Evolutionary conservation across 1,140 invertebrate species (phyloP).

Genomic region (Solenopsis fugax): DNA sequence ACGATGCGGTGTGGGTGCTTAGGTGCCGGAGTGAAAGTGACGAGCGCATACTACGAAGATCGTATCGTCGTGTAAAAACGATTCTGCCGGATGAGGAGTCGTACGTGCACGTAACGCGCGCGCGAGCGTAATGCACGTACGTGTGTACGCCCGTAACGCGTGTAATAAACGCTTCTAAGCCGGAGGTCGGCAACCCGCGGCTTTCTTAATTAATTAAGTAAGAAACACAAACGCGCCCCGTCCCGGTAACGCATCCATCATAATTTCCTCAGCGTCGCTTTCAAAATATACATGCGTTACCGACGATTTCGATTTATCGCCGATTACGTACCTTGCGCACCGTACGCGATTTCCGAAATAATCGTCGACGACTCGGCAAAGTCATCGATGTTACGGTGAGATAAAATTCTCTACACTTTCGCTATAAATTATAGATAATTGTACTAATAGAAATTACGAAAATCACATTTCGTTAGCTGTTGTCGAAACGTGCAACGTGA

Average conservation of each 20-base stretch:
- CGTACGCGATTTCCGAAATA: neutral
- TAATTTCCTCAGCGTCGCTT: slow-evolving; percentile 22
- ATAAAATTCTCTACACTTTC: neutral
- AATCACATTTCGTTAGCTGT: neutral
- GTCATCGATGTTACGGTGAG: neutral
- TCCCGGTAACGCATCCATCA: slow-evolving; percentile 45
- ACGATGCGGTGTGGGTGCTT: slow-evolving; percentile 25
- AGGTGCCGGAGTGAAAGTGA: slow-evolving; percentile 57
- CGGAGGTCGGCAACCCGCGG: slow-evolving; percentile 46
- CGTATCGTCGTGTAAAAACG: slow-evolving; percentile 57
- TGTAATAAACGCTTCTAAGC: slow-evolving; percentile 11
- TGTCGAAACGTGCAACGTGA: neutral
- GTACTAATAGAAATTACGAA: neutral
- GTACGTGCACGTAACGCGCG: slow-evolving; percentile 11
- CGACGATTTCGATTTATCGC: slow-evolving; percentile 10
- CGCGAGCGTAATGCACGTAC: neutral
- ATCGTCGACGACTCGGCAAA: neutral
- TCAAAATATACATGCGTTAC: neutral
- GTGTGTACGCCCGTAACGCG: neutral
- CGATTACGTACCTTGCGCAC: slow-evolving; percentile 1
- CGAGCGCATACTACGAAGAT: slow-evolving; percentile 33
- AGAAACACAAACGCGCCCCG: slow-evolving; percentile 17
- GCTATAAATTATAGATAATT: neutral
- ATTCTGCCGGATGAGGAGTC: slow-evolving; percentile 36
- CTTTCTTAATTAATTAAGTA: slow-evolving; percentile 60